These are phyloP conservation scores for Ectemnius continuus DNA, from an alignment of 2,888 invertebrate genomes.

Conservation along the genomic window DNA sequence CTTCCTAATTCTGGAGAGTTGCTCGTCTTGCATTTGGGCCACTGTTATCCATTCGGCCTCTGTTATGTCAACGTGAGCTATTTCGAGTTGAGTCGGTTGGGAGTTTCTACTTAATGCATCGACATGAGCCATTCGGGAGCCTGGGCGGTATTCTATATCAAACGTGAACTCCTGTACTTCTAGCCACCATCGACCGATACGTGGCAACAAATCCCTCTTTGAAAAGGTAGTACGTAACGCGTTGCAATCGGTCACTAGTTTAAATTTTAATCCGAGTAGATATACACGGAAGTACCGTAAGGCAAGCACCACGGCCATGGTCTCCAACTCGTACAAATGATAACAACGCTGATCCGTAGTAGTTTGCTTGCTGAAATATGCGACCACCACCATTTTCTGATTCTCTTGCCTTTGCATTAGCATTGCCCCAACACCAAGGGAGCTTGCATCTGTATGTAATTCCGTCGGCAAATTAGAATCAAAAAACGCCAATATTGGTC, in stretches of 20 bases:
- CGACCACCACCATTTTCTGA: background rate
- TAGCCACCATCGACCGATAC: slow-evolving; percentile 16
- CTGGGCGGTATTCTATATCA: slow-evolving; percentile 13
- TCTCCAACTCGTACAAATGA: slow-evolving; percentile 19
- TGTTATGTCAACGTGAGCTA: no score
- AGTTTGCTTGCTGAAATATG: slow-evolving; percentile 24
- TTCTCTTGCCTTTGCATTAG: slow-evolving; percentile 10
- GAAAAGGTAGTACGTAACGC: slow-evolving; percentile 7
- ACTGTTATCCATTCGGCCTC: background rate
- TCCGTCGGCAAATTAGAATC: no score
- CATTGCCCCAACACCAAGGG: slow-evolving; percentile 11
- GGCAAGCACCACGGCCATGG: slow-evolving; percentile 9
- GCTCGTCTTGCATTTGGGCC: background rate
- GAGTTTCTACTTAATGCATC: slow-evolving; percentile 13
- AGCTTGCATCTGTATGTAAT: slow-evolving; percentile 8
- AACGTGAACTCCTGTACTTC: slow-evolving; percentile 27
- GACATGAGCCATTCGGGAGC: slow-evolving; percentile 1
- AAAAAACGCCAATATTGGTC: no score
- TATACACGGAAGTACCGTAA: slow-evolving; percentile 8
- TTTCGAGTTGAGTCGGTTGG: no score
- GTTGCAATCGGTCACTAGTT: slow-evolving; percentile 22
- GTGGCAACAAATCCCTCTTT: slow-evolving; percentile 13
- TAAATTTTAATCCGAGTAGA: slow-evolving; percentile 8
- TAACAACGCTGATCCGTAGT: slow-evolving; percentile 17
- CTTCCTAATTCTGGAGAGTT: background rate